These are phyloP conservation scores for Ceyx cyanopectus DNA, from an alignment of 2,113 vertebrate genomes.

Conservation along the genomic window DNA sequence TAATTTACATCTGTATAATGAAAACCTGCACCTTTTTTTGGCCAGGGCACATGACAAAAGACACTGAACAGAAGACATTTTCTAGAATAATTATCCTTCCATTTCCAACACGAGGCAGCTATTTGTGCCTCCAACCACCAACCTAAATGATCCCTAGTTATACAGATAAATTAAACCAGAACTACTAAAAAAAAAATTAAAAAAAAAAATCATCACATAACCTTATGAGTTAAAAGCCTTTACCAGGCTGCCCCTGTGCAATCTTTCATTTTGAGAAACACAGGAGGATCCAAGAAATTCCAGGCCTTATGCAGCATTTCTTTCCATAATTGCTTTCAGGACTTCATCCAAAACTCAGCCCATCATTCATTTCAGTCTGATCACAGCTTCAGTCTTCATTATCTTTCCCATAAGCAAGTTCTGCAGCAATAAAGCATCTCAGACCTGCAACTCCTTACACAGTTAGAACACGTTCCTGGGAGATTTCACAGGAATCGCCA, in stretches of 20 bases:
- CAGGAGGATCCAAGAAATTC: not conserved
- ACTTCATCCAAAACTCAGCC: not conserved
- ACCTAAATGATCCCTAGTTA: not conserved
- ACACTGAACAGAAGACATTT: not conserved
- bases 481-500: not conserved
- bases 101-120: not conserved
- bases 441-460: not conserved
- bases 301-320: slow-evolving; percentile 1
- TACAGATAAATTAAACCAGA: not conserved
- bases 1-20: fast-evolving
- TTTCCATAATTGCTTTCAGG: not conserved
- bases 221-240: not conserved
- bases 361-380: not conserved
- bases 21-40: not conserved
- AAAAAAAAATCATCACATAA: not conserved
- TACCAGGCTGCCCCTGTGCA: not conserved
- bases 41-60: not conserved
- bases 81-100: slow-evolving; percentile 10
- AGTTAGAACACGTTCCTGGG: not conserved
- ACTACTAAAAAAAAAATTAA: not conserved
- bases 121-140: not conserved
- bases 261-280: not conserved
- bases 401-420: not conserved
- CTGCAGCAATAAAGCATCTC: not conserved
- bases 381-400: not conserved